A percentile compares a stretch with the other conserved stretches of the same genome.
phyloP scores from a whole-genome alignment of 2,797 vertebrate genomes.

The Delichon dasypus region DNA sequence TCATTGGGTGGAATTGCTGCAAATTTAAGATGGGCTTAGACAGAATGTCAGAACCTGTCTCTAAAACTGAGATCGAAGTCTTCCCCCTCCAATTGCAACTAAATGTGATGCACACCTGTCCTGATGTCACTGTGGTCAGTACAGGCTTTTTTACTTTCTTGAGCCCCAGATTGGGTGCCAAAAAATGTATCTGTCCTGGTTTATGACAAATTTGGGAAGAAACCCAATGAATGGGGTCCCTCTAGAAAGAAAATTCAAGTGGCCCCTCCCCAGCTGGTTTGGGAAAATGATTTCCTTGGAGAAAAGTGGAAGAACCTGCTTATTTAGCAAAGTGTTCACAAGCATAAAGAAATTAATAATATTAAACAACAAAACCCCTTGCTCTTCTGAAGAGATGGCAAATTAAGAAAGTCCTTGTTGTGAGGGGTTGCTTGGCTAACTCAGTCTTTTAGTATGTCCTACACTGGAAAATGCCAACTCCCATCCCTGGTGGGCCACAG shows the following conservation, averaged over 20 bases:
- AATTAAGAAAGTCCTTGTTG: background rate
- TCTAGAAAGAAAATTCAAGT: background rate
- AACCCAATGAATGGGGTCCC: background rate
- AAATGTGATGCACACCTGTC: background rate
- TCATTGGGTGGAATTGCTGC: background rate
- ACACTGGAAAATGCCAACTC: background rate
- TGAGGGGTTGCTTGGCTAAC: background rate
- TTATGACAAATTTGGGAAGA: background rate
- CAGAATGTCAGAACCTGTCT: background rate
- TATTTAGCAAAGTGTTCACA: background rate
- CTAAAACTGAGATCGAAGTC: background rate
- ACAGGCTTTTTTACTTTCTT: background rate
- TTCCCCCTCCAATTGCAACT: background rate
- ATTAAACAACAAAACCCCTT: background rate
- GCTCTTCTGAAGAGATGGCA: background rate
- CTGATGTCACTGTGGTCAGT: background rate
- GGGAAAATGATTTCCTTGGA: background rate
- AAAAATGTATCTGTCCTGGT: background rate
- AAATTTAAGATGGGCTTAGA: background rate
- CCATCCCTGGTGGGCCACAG: no score
- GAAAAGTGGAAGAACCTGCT: background rate
- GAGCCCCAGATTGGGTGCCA: rapidly evolving
- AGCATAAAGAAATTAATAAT: background rate
- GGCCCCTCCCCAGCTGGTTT: background rate
- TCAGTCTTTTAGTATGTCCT: background rate